A percentile compares a stretch with the other conserved stretches of the same genome.
These are phyloP conservation scores for Etheostoma cragini DNA, from an alignment of 2,113 vertebrate species.

Conservation along the genomic window DNA sequence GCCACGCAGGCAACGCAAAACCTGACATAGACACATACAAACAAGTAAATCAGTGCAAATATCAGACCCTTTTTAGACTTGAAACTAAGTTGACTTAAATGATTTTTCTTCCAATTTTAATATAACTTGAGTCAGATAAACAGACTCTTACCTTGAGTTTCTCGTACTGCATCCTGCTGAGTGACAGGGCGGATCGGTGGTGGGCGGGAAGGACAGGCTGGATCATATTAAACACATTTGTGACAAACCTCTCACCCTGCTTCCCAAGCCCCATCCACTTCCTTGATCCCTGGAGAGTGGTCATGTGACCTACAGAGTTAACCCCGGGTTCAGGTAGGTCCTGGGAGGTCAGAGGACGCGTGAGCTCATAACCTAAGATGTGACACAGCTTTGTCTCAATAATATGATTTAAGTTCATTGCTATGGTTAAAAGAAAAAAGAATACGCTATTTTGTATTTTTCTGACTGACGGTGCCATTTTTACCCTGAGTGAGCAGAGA, in stretches of 20 bases:
- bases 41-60: not conserved
- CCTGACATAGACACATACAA: constrained; percentile 73
- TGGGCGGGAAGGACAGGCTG: constrained; percentile 82
- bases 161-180: constrained; percentile 92
- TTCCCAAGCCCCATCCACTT: constrained; percentile 85
- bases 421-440: not conserved
- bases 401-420: not conserved
- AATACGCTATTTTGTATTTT: not conserved
- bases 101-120: not conserved
- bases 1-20: constrained; percentile 83
- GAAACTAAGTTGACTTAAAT: not conserved
- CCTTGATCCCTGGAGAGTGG: constrained; percentile 74
- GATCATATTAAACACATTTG: constrained; percentile 85
- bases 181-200: constrained; percentile 83
- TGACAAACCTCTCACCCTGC: constrained; percentile 92
- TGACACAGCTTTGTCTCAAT: not conserved
- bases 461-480: not conserved
- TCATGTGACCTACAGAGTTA: constrained; percentile 87
- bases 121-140: not conserved
- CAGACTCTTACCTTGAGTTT: constrained; percentile 89
- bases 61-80: not conserved
- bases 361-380: constrained; percentile 63
- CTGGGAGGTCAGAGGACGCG: constrained; percentile 83
- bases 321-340: constrained; percentile 81
- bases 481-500: constrained; percentile 84